Evolutionary conservation across 2,797 vertebrate genomes (phyloP).

Genomic region (Steatocranus sp.): DNA sequence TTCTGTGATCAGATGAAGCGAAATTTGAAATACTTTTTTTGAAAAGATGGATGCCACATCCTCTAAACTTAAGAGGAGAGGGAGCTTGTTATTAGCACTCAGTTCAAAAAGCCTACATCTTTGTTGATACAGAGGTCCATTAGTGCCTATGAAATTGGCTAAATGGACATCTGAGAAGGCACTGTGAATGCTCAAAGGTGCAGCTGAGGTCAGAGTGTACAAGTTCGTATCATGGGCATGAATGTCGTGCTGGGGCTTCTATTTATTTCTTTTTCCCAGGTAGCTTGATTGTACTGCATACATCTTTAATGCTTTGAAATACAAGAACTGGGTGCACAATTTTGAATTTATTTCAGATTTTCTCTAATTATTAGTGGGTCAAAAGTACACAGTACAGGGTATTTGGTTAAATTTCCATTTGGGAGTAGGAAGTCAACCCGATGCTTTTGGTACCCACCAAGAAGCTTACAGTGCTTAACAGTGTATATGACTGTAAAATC

Average conservation of each 20-base stretch:
- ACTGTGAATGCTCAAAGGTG: not conserved
- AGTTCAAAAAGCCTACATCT: not conserved
- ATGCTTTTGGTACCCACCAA: not conserved
- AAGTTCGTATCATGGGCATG: not conserved
- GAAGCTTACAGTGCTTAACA: not conserved
- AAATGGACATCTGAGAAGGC: not conserved
- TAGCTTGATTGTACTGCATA: not conserved
- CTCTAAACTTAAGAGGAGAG: not conserved
- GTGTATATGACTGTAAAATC: not conserved
- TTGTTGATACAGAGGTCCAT: not conserved
- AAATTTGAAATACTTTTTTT: not conserved
- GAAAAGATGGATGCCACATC: not conserved
- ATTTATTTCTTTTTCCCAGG: not conserved
- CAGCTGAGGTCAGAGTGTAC: not conserved
- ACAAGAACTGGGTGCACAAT: not conserved
- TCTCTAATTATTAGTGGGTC: not conserved
- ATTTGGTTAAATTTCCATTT: not conserved
- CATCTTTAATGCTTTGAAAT: not conserved
- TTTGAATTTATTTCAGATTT: not conserved
- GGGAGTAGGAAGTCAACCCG: not conserved
- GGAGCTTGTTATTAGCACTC: not conserved
- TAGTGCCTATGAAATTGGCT: not conserved
- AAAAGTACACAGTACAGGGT: not conserved
- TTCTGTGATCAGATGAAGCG: not conserved
- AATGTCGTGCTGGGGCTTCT: not conserved